Evolutionary conservation across 2,113 vertebrate species (phyloP), one percentile per base, ranked within the genome.

Genomic region (Paraplagusia blochii): DNA sequence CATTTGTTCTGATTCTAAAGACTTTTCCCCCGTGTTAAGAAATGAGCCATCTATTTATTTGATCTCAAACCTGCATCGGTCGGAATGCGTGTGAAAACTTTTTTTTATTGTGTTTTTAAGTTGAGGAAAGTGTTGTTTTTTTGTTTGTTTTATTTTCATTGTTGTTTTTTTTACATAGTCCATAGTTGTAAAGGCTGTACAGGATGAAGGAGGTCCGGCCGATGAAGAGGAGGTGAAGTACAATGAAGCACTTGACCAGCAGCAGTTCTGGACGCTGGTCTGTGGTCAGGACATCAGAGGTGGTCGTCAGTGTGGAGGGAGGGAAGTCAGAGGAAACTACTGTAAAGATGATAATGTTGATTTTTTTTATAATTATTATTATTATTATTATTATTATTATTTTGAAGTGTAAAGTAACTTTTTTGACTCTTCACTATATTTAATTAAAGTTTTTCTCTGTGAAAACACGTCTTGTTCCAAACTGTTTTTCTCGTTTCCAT

Each of bases 391-490:
- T 68, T 93, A 90, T 90, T 90, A 92, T 93, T 92, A 63, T 82
- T 80, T 76, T 77, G 93, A 94, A 92, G 93, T 97, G 95, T 97
- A 97, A 96, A 94, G 88, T 85, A 95, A 94, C 92, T 95, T 99
- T 98, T 29, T 97, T 91, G 93, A 95, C 93, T 95, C 94, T 95
- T 57, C 94, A 97, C 94, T 92, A 94, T 97, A 95, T 98, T 98
- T 97, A 96, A 98, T 97, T 98, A 98, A 98, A 99, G 94, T 94
- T 95, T 91, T 93, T 95, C 94, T 97, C 95, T 96, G 95, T 96
- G 95, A 85, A 74, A 67, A 57, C 5, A 53, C 71, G 70, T 82
- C 10, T 0, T n/a, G n/a, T n/a, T n/a, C n/a, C n/a, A n/a, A n/a
- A n/a, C n/a, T n/a, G n/a, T n/a, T n/a, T 1, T 53, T 68, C 11